Evolutionary conservation across 2,113 vertebrate genomes (phyloP), one percentile per base, ranked within the genome.

Genomic region (Meriones unguiculatus): DNA sequence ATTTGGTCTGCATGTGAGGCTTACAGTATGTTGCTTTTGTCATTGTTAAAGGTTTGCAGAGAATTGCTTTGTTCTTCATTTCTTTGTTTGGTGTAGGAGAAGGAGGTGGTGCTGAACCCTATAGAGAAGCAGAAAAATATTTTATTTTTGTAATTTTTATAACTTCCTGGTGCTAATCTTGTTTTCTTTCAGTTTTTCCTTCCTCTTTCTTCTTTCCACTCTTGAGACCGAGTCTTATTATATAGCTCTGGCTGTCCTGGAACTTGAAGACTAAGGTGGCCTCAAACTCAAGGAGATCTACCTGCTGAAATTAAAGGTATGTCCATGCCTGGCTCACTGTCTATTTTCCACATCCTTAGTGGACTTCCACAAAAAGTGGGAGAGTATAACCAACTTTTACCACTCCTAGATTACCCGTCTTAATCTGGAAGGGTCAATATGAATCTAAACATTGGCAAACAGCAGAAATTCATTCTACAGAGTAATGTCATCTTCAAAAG

Each of bases 1-100:
- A 99, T 94, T 99, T 99, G 97, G 99, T 99, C 98, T 99, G 99
- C 99, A 99, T 99, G 97, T 99, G 99, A 89, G 99, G 99, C 98
- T 99, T 99, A 98, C 99, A 99, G 97, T 99, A 99, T 0, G 99
- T 99, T 84, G 99, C 99, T 98, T 99, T 99, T 3, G 99, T 99
- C 98, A 99, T 99, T 32, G 99, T 99, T 97, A 99, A 99, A 85
- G 99, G 99, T 97, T 99, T 99, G 98, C 99, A 99, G 93, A 99
- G 99, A 94, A 99, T 99, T 0, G 99, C 99, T 98, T 99, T 99
- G 98, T 99, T 99, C 98, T 99, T 99, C 97, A 99, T 99, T 95
- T 99, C 99, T 97, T 99, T 99, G 95, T 99, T 97, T 75, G 99
- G 99, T 91, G 99, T 99, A 62, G 99, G 98, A 96, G 99, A 98